Percentiles rank a stretch among this genome's conserved stretches.
Evolutionary conservation across 2,797 vertebrate genomes (phyloP).

Genomic region (Pygocentrus nattereri): DNA sequence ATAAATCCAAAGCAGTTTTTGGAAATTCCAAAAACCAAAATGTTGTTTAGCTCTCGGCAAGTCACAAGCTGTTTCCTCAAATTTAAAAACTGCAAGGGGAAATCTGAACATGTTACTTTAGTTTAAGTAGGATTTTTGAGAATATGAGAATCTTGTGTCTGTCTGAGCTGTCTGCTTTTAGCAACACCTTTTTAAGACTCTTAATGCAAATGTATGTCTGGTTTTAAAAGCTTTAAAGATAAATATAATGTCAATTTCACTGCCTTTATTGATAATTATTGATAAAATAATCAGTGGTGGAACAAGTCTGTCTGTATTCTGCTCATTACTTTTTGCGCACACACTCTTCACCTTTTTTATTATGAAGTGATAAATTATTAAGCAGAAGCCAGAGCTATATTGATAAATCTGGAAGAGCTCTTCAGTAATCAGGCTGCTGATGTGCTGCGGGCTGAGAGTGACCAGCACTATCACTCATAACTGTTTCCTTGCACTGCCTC

Average conservation of each 20-base stretch:
- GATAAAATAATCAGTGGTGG: background rate
- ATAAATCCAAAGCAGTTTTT: no score
- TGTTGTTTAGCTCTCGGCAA: no score
- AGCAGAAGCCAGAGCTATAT: slow-evolving; percentile 55
- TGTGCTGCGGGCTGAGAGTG: slow-evolving; percentile 16
- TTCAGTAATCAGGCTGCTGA: slow-evolving; percentile 53
- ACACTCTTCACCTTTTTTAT: slow-evolving; percentile 25
- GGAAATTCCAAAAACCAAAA: no score
- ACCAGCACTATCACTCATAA: background rate
- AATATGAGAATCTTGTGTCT: no score
- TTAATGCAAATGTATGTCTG: no score
- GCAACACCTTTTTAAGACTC: no score
- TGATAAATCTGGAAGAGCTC: slow-evolving; percentile 66
- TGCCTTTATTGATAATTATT: background rate
- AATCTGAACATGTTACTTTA: no score
- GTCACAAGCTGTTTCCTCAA: no score
- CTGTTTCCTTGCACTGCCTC: background rate
- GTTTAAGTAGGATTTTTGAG: no score
- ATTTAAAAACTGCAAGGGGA: no score
- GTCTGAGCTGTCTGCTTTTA: no score
- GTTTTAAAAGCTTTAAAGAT: no score
- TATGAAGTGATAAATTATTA: slow-evolving; percentile 61
- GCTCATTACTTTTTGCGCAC: background rate
- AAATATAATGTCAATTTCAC: background rate
- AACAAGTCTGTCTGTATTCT: background rate